These are phyloP conservation scores for Megalops cyprinoides DNA, from an alignment of 2,797 vertebrate species.

Conservation along the genomic window DNA sequence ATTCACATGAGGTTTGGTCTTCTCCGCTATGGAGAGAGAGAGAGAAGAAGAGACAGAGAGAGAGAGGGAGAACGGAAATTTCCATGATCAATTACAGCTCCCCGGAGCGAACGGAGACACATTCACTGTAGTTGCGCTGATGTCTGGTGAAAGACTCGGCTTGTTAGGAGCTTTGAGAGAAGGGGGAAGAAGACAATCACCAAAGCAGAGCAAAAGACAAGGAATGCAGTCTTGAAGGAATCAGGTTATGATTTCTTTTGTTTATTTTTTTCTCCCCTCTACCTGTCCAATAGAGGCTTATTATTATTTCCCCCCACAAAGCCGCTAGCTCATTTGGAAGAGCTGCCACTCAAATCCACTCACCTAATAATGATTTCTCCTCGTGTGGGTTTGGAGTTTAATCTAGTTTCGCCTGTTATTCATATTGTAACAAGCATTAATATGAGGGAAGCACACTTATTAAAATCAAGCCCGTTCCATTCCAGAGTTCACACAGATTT, in stretches of 20 bases:
- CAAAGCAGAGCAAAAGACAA: slow-evolving; percentile 37
- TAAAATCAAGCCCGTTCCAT: slow-evolving; percentile 60
- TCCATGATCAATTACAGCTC: slow-evolving; percentile 37
- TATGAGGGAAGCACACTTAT: slow-evolving; percentile 65
- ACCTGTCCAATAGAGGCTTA: slow-evolving; percentile 58
- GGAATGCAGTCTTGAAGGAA: slow-evolving; percentile 56
- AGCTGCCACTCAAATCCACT: slow-evolving; percentile 66
- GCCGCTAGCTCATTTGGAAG: slow-evolving; percentile 58
- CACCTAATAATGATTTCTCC: slow-evolving; percentile 63
- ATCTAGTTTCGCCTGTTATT: slow-evolving; percentile 62
- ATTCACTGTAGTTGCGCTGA: slow-evolving; percentile 39
- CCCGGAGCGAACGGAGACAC: slow-evolving; percentile 23
- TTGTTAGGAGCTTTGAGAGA: slow-evolving; percentile 45
- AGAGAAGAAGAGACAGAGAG: too few species aligned
- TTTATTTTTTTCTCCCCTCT: slow-evolving; percentile 65
- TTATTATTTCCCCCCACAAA: slow-evolving; percentile 64
- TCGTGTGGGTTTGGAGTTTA: slow-evolving; percentile 54
- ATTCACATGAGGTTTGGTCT: slow-evolving; percentile 42
- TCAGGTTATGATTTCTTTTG: slow-evolving; percentile 57
- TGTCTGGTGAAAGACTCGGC: slow-evolving; percentile 48
- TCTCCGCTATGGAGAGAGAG: slow-evolving; percentile 55
- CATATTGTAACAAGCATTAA: slow-evolving; percentile 74
- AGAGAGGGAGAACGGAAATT: slow-evolving; percentile 37
- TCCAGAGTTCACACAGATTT: slow-evolving; percentile 42
- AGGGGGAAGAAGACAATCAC: slow-evolving; percentile 31